Evolutionary conservation across 2,113 vertebrate species (phyloP), one percentile per base, ranked within the genome.

Genomic region (Hystrix cristata): DNA sequence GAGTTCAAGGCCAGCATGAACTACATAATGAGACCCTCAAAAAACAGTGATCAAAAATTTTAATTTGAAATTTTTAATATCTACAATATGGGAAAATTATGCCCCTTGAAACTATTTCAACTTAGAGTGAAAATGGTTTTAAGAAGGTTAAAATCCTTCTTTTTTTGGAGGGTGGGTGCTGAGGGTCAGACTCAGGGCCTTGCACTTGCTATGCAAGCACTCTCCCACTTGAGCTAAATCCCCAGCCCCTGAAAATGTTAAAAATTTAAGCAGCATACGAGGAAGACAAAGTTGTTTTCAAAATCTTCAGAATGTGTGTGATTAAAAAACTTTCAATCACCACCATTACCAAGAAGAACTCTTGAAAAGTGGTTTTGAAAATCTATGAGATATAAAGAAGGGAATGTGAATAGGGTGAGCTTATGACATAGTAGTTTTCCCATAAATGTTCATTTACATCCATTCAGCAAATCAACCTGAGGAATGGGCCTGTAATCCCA

Each of bases 21-120:
- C 67, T 71, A 21, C 67, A 34, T 67, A n/a, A n/a, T 71, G 69
- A 71, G n/a, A 71, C 18, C 69, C n/a, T 71, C 16, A 71, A 71
- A 60, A 60, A 60, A 60, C 29, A 25, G 6, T 12, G 25, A 86
- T 8, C 9, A 64, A 53, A 62, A 9, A 80, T 19, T 59, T 91
- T 64, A 83, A 88, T 64, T 79, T 91, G 83, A 91, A 91, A 71
- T 65, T 95, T 19, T 83, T 62, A 88, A 3, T 29, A 51, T 43
- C 48, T 57, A 64, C 6, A 51, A 21, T 23, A 64, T 2, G 15
- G 69, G 55, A 87, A 31, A 84, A 91, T 72, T 29, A 79, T 21
- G 23, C 21, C n/a, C 29, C 71, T 82, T 57, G 76, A 14, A 91
- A 57, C 4, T 25, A 43, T 34, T 82, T 87, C 65, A 91, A 60